A percentile compares a stretch with the other conserved stretches of the same genome.
These are phyloP conservation scores for Gymnobelideus leadbeateri DNA, from an alignment of 2,113 vertebrate species.

Conservation along the genomic window DNA sequence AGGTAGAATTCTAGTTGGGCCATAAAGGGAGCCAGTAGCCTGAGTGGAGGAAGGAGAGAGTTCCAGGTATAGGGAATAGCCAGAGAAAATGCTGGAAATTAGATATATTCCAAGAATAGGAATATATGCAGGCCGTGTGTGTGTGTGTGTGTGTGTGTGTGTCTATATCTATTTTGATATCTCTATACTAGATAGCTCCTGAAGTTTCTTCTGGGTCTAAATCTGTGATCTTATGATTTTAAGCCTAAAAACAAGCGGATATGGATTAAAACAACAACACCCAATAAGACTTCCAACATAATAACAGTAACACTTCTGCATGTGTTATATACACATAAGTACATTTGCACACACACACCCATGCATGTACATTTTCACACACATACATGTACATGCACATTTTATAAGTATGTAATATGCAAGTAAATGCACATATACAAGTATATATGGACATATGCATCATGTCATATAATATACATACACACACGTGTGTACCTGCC, in stretches of 20 bases:
- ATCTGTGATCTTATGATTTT: not conserved
- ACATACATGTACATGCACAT: too few species aligned
- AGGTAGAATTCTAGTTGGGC: not conserved
- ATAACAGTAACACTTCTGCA: not conserved
- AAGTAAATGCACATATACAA: too few species aligned
- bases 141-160: too few species aligned
- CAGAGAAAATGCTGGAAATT: not conserved
- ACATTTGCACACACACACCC: not conserved
- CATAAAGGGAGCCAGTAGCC: not conserved
- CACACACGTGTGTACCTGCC: not conserved
- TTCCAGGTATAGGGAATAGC: not conserved
- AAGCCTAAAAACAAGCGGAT: not conserved
- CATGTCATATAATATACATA: not conserved
- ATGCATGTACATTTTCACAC: not conserved
- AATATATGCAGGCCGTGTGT: not conserved
- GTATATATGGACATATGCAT: too few species aligned
- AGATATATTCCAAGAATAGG: not conserved
- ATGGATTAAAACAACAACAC: not conserved
- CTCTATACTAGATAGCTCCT: not conserved
- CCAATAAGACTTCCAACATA: not conserved
- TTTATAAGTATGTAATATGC: too few species aligned
- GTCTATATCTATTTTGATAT: not conserved
- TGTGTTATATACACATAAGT: not conserved
- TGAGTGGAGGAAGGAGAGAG: not conserved
- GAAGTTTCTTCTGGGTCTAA: not conserved